A percentile compares a stretch with the other conserved stretches of the same genome.
phyloP scores from a whole-genome alignment of 2,113 vertebrate genomes.

The Oncorhynchus clarkii region DNA sequence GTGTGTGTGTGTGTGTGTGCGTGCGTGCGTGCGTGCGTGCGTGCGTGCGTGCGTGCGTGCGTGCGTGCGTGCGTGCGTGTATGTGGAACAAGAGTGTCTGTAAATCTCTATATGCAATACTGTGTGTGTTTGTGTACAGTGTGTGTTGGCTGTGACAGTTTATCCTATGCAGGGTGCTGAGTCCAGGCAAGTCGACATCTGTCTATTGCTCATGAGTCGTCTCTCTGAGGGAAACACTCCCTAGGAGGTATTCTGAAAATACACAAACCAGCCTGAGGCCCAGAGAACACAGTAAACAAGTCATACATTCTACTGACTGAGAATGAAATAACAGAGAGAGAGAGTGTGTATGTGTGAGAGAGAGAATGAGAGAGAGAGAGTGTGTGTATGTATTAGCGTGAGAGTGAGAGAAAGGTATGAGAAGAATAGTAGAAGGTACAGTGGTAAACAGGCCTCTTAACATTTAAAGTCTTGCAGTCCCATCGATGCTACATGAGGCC shows the following conservation, averaged over 20 bases:
- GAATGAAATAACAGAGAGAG: not conserved
- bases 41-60: too few relatives aligned
- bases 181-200: conserved; percentile 18
- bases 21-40: fast-evolving
- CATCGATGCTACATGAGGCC: not conserved
- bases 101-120: not conserved
- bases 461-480: not conserved
- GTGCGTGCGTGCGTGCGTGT: not conserved
- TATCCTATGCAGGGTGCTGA: conserved; percentile 2
- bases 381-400: not conserved
- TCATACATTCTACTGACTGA: not conserved
- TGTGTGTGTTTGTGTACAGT: conserved; percentile 9
- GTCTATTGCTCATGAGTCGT: not conserved
- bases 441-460: not conserved
- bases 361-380: not conserved
- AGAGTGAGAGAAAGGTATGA: not conserved
- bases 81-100: not conserved
- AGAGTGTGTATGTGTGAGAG: not conserved
- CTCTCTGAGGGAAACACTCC: not conserved
- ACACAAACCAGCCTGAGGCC: not conserved
- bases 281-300: conserved; percentile 4
- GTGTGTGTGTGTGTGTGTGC: not conserved
- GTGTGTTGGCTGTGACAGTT: not conserved
- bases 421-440: too few relatives aligned
- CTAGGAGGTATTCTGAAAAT: conserved; percentile 25